phyloP scores from a whole-genome alignment of 2,797 vertebrate genomes.

The Falco berigora region DNA sequence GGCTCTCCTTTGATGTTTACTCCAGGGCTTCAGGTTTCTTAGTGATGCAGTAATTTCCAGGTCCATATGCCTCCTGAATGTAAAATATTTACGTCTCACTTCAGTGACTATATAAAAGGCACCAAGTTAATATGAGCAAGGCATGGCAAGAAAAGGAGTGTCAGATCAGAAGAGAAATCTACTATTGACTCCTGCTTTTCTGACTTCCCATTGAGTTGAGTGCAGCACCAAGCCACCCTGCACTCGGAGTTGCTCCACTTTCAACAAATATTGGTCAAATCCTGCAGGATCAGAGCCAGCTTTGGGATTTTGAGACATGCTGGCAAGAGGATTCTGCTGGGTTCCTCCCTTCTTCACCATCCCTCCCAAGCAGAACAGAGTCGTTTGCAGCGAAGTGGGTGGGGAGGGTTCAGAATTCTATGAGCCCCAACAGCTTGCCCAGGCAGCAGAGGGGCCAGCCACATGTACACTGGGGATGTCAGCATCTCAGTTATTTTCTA shows the following conservation, averaged over 20 bases:
- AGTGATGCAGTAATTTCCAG: neutral
- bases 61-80: neutral
- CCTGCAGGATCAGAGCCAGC: slow-evolving; percentile 1
- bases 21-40: neutral
- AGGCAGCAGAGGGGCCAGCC: neutral
- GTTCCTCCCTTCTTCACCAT: slow-evolving; percentile 38
- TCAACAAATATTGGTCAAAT: neutral
- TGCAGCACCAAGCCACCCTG: neutral
- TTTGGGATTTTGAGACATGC: neutral
- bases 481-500: slow-evolving; percentile 33
- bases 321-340: neutral
- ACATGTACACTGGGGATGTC: neutral
- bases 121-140: neutral
- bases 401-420: slow-evolving; percentile 17
- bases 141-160: neutral
- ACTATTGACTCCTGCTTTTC: neutral
- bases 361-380: slow-evolving; percentile 54
- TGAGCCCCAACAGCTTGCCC: neutral
- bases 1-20: neutral
- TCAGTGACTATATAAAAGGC: neutral
- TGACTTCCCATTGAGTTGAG: neutral
- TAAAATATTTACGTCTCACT: neutral
- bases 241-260: neutral
- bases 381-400: slow-evolving; percentile 31
- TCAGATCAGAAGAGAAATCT: neutral